Conservation (phyloP, 2,888 invertebrate species). For the Subacronicta megacephala region DNA sequence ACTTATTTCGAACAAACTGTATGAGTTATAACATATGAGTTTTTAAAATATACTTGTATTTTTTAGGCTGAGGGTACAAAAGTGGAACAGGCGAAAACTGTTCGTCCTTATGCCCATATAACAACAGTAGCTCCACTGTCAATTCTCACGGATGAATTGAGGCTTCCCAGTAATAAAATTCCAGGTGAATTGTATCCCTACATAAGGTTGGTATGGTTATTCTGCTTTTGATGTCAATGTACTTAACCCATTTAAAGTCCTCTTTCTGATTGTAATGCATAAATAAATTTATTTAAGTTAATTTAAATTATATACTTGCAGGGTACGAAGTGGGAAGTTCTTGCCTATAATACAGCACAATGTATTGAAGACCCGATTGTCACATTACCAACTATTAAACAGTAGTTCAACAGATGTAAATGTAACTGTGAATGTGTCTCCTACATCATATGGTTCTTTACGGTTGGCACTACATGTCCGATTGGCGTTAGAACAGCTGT, state of each 20-base stretch:
- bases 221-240: not conserved
- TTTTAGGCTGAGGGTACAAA: slow-evolving; percentile 68
- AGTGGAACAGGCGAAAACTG: slow-evolving; percentile 45
- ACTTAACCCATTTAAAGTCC: too few species aligned
- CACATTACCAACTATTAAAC: slow-evolving; percentile 92
- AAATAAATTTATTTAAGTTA: too few species aligned
- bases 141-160: slow-evolving; percentile 93
- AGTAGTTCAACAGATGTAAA: slow-evolving; percentile 90
- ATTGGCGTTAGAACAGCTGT: slow-evolving; percentile 92
- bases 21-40: too few species aligned
- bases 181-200: slow-evolving; percentile 92
- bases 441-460: slow-evolving; percentile 94
- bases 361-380: slow-evolving; percentile 94
- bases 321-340: slow-evolving; percentile 91
- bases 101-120: slow-evolving; percentile 93
- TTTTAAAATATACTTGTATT: slow-evolving; percentile 10
- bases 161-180: slow-evolving; percentile 91
- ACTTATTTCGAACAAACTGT: too few species aligned
- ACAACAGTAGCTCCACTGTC: slow-evolving; percentile 92
- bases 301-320: slow-evolving; percentile 58
- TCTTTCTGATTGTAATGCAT: too few species aligned
- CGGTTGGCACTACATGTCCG: slow-evolving; percentile 94
- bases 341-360: slow-evolving; percentile 96
- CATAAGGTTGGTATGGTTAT: slow-evolving; percentile 81
- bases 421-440: slow-evolving; percentile 92